Base-by-base conservation (phyloP, 1,140 invertebrate species). In the Hesperophylax magnus region DNA sequence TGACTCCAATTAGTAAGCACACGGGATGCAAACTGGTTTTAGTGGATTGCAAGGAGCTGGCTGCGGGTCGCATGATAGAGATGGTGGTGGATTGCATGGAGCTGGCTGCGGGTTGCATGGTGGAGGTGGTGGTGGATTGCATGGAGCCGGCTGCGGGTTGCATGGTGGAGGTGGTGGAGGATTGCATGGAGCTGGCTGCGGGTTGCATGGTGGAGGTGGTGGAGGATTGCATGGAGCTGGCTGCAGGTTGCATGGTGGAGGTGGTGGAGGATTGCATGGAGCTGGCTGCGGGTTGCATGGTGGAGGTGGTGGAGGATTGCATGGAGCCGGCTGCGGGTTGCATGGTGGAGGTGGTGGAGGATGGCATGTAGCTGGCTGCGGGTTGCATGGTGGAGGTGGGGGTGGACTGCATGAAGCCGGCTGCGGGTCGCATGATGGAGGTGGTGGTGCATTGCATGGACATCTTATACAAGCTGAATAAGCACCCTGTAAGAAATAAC, bases 381-480 rank as follows among this genome's bases (percentile, higher is more conserved):
- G 53, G 17, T n/a, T 27, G 27, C 17, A 61, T 22, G 20, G 17
- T 20, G n/a, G n/a, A n/a, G 58, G 58, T 61, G 58, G 17, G 1
- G 14, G n/a, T n/a, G 53, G 53, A n/a, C 5, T n/a, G 14, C 2
- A 18, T 27, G 5, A 22, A 2, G 61, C 20, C 11, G 27, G 27
- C 18, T 15, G 61, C 7, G 61, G 61, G 1, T 22, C 1, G 27
- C 61, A 65, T 27, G 61, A 7, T 27, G 61, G n/a, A n/a, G n/a
- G 63, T n/a, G 63, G n/a, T n/a, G 17, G 63, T 67, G 27, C 14
- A 6, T 27, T 8, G 17, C 22, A 67, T 14, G 6, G 39, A 14
- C 34, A 67, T 31, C 63, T 24, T n/a, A 67, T 18, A 8, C 63
- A 47, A 9, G 63, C 63, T 34, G 63, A 67, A 34, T 67, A 20